A percentile compares a stretch with the other conserved stretches of the same genome.
Evolutionary conservation across 2,888 invertebrate species (phyloP).

Genomic region (Hirtodrosophila cameraria): DNA sequence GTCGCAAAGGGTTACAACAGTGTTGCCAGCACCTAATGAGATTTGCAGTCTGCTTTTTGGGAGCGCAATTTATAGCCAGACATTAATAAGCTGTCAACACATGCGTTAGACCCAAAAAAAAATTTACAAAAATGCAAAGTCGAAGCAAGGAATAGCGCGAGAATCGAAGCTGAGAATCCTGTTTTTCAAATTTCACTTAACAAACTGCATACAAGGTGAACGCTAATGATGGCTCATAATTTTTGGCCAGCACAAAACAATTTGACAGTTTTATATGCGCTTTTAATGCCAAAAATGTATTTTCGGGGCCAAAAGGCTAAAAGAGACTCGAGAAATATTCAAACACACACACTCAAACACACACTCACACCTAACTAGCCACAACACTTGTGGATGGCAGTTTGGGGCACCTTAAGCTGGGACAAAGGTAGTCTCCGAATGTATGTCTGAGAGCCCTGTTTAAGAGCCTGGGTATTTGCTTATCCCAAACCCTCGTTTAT

Average conservation of each 20-base stretch:
- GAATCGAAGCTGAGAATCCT: conserved; percentile 21
- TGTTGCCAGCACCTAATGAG: conserved; percentile 36
- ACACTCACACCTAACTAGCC: too few species aligned
- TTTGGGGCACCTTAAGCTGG: conserved; percentile 2
- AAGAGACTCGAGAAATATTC: conserved; percentile 2
- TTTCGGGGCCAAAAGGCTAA: conserved; percentile 44
- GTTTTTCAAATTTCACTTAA: conserved; percentile 75
- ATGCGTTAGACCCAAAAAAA: conserved; percentile 71
- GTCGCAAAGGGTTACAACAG: conserved; percentile 24
- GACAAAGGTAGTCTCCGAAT: conserved; percentile 27
- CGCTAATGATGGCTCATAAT: conserved; percentile 82
- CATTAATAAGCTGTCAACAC: conserved; percentile 83
- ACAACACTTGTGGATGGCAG: too few species aligned
- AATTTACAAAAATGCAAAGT: background rate
- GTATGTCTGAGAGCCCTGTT: conserved; percentile 5
- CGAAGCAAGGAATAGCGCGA: too few species aligned
- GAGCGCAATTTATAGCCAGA: conserved; percentile 73
- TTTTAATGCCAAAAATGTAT: conserved; percentile 66
- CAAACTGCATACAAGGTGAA: conserved; percentile 70
- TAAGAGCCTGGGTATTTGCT: conserved; percentile 33
- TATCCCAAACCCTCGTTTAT: conserved; percentile 75
- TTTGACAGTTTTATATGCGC: conserved; percentile 83
- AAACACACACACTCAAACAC: background rate
- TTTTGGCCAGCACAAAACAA: conserved; percentile 77
- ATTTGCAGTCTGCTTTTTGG: conserved; percentile 13